Base-by-base conservation (phyloP, 2,113 vertebrate genomes). In the Motacilla tschutschensis region DNA sequence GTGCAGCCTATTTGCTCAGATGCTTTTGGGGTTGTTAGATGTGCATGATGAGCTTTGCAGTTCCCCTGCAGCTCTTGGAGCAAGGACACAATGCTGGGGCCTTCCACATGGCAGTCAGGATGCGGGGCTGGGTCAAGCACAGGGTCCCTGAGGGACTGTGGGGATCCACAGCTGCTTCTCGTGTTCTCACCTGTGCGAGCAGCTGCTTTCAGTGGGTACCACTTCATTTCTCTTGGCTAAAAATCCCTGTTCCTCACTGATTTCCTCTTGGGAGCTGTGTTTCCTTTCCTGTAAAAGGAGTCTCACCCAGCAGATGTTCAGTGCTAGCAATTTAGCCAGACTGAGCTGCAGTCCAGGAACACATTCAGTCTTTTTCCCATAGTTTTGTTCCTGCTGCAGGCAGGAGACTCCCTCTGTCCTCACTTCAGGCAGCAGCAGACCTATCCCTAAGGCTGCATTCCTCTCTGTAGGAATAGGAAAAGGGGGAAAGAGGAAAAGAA, bases 221-320 rank as follows among this genome's bases (percentile, higher is more conserved):
- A 31, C 63, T 82, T 75, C 12, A 41, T 60, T 86, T 57, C 63
- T 65, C 0, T 16, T 54, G 33, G 50, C 41, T 69, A 10, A 79
- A 35, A 50, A 14, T 26, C 38, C 20, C 47, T 4, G 2, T n/a
- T 79, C 36, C 28, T 50, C 51, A 18, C 2, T 0, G 31, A 29
- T 63, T 76, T 72, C 36, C 59, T 58, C 36, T 16, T 48, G 38
- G 53, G 41, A 85, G 21, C 22, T 22, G 26, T 54, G 28, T 51
- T 70, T 28, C 19, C 57, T 29, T 38, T 29, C 46, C 66, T 17
- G 0, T n/a, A 17, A 5, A 35, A 53, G 41, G 12, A 19, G 40
- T 64, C 46, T 74, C 22, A 48, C 26, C 33, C 36, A 85, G 62
- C 72, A 80, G 50, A 44, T 41, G 29, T 29, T 79, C 3, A 51